phyloP scores from a whole-genome alignment of 2,113 vertebrate species.

The Lagenorhynchus albirostris region DNA sequence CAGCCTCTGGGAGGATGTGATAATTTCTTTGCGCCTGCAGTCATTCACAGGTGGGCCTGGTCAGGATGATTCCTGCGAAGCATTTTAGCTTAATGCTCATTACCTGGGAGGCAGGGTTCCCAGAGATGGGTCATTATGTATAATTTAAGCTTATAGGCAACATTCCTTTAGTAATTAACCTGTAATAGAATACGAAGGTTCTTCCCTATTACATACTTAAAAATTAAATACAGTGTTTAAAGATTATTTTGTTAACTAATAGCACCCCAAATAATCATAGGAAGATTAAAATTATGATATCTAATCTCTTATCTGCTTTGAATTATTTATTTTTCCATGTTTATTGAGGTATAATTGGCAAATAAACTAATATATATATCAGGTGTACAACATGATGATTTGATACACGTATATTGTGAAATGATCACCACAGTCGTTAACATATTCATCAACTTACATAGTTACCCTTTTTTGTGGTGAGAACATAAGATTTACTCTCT shows the following conservation, averaged over 20 bases:
- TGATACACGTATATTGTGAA: background rate
- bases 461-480: background rate
- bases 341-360: background rate
- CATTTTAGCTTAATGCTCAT: background rate
- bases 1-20: background rate
- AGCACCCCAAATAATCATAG: background rate
- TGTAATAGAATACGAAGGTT: background rate
- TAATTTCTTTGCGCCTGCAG: background rate
- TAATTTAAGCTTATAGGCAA: background rate
- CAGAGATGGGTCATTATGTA: background rate
- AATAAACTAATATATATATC: background rate
- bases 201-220: background rate
- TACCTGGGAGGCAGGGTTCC: background rate
- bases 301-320: background rate
- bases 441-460: background rate
- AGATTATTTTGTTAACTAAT: background rate
- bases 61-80: background rate
- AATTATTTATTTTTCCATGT: background rate
- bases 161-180: background rate
- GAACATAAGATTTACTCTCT: background rate
- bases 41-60: background rate
- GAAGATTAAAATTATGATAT: background rate
- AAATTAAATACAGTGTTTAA: background rate
- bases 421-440: background rate
- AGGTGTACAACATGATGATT: background rate